These are phyloP conservation scores for Spea multiplicata DNA, from an alignment of 2,113 vertebrate species.

Conservation along the genomic window DNA sequence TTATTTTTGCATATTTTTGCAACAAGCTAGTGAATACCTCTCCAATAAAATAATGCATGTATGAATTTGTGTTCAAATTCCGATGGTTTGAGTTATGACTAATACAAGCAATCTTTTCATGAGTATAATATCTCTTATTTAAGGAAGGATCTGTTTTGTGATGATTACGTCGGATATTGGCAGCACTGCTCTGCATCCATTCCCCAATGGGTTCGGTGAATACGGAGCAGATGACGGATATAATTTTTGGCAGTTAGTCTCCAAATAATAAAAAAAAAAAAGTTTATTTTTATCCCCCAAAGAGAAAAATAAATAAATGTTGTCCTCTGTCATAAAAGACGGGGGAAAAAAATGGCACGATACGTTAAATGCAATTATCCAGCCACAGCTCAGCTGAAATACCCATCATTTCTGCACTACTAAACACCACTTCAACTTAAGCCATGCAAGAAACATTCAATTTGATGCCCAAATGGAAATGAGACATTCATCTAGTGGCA, in stretches of 20 bases:
- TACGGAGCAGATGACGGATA: slow-evolving; percentile 8
- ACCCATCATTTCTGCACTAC: slow-evolving; percentile 34
- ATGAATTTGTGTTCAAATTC: neutral
- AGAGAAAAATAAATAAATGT: slow-evolving; percentile 20
- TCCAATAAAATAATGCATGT: too few species aligned
- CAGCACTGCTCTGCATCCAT: neutral
- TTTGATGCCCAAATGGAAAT: slow-evolving; percentile 11
- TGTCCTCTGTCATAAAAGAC: slow-evolving; percentile 9
- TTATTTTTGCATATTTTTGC: neutral
- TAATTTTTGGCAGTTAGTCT: slow-evolving; percentile 8
- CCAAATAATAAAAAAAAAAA: too few species aligned
- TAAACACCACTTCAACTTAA: slow-evolving; percentile 31
- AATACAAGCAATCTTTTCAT: neutral
- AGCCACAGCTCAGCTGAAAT: slow-evolving; percentile 39
- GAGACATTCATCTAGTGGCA: slow-evolving; percentile 9
- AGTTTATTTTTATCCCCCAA: neutral
- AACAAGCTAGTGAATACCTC: neutral
- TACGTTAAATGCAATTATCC: slow-evolving; percentile 40
- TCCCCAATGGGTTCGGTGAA: neutral
- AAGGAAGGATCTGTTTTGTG: neutral
- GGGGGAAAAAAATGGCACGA: slow-evolving; percentile 16
- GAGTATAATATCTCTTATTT: neutral
- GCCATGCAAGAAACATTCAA: slow-evolving; percentile 31
- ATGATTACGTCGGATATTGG: neutral
- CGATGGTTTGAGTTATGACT: neutral